A percentile compares a stretch with the other conserved stretches of the same genome.
Conservation (phyloP, 23 tunicate genomes). For the Styela clava region DNA sequence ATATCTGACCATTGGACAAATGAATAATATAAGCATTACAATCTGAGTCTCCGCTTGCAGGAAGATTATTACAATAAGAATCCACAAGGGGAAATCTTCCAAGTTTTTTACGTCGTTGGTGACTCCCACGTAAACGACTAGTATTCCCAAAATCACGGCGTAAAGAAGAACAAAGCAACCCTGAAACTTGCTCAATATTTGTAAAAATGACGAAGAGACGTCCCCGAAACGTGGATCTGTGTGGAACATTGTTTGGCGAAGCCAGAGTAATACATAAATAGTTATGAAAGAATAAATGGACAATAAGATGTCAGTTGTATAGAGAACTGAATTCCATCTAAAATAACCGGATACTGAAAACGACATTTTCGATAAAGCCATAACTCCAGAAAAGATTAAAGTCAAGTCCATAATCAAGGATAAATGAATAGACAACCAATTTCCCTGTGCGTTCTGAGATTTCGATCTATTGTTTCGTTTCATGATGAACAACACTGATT, state of each 20-base stretch:
- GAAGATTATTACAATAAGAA: background rate
- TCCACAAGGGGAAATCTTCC: background rate
- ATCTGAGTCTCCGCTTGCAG: background rate
- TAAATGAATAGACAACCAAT: background rate
- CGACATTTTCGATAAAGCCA: background rate
- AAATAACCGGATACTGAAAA: background rate
- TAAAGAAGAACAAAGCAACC: background rate
- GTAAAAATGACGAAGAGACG: background rate
- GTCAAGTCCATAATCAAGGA: background rate
- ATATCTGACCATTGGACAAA: background rate
- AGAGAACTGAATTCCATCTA: background rate
- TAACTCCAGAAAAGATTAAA: background rate
- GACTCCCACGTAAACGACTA: background rate
- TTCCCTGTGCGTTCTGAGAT: background rate
- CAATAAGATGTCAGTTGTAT: background rate
- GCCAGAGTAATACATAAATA: background rate
- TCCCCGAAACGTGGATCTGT: background rate
- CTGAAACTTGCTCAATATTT: background rate
- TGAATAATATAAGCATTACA: background rate
- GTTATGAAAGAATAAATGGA: background rate
- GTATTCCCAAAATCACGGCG: background rate
- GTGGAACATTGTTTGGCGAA: background rate
- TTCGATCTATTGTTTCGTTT: background rate
- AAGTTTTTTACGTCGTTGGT: background rate
- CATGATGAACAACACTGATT: background rate